A percentile compares a stretch with the other conserved stretches of the same genome.
Evolutionary conservation across 92 coral and sea anemone species (phyloP).

Genomic region (Chrysogorgia sp.): DNA sequence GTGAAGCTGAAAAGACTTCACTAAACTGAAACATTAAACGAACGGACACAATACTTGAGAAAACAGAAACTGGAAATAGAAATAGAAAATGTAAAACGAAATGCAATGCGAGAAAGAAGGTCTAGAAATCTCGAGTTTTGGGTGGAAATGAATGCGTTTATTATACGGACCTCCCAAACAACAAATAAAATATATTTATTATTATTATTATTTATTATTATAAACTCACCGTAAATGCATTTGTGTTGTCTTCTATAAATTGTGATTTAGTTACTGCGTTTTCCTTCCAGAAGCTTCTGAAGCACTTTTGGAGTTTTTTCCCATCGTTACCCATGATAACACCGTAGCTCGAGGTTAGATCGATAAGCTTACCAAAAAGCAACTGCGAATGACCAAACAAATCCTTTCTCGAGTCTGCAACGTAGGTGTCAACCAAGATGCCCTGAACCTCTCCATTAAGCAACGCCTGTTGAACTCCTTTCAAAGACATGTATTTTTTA

Average conservation of each 20-base stretch:
- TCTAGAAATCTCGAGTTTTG: too few species aligned
- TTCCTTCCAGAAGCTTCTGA: conserved; percentile 14
- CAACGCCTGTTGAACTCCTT: conserved; percentile 67
- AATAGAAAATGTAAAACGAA: too few species aligned
- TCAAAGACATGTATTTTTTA: conserved; percentile 59
- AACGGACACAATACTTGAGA: too few species aligned
- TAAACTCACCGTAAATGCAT: background rate
- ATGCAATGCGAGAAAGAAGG: too few species aligned
- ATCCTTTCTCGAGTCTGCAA: conserved; percentile 68
- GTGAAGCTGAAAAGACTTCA: too few species aligned
- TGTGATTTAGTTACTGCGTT: background rate
- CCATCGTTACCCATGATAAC: conserved; percentile 19
- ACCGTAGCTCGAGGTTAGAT: conserved; percentile 21
- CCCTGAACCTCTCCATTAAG: conserved; percentile 63
- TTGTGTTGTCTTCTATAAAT: conserved; percentile 1
- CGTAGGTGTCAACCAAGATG: conserved; percentile 75
- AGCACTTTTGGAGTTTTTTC: conserved; percentile 23
- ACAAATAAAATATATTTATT: too few species aligned
- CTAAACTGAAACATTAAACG: too few species aligned
- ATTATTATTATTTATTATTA: background rate
- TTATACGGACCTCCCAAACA: too few species aligned
- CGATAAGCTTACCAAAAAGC: background rate
- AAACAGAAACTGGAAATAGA: too few species aligned
- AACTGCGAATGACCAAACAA: conserved; percentile 32
- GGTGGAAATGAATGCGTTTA: too few species aligned